Conservation (phyloP, 2,113 vertebrate genomes). For the Leucoraja erinaceus region DNA sequence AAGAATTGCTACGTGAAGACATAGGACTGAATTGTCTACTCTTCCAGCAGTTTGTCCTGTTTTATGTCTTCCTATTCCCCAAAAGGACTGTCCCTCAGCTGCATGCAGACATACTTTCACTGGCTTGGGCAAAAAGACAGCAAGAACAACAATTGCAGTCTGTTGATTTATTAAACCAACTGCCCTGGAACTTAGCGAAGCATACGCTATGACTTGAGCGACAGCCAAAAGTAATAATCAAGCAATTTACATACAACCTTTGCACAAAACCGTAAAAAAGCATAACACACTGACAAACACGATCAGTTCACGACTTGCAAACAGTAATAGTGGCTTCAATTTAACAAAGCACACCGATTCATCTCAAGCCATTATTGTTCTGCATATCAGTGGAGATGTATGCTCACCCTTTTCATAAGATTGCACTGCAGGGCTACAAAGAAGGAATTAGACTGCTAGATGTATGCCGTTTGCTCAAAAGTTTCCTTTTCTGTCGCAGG, state of each 20-base stretch:
- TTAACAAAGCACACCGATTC: background rate
- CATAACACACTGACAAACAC: background rate
- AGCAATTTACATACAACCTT: background rate
- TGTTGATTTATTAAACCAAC: background rate
- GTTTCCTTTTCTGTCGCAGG: too few species aligned
- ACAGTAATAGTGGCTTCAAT: background rate
- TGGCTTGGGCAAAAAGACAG: background rate
- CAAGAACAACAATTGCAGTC: background rate
- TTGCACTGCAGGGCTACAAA: background rate
- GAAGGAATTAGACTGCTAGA: too few species aligned
- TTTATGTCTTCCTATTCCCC: too few species aligned
- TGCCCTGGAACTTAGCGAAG: background rate
- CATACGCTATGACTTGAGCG: background rate
- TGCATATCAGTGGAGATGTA: too few species aligned
- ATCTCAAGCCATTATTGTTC: too few species aligned
- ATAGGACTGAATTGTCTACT: too few species aligned
- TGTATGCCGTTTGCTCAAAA: too few species aligned
- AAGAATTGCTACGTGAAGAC: too few species aligned
- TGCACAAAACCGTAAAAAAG: background rate
- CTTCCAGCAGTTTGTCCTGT: too few species aligned
- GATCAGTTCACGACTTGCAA: background rate
- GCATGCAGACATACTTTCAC: background rate
- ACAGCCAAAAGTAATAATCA: background rate
- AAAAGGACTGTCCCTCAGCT: background rate
- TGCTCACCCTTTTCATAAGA: background rate